Conservation (phyloP, 1,140 invertebrate genomes). For the Mizuhopecten yessoensis region DNA sequence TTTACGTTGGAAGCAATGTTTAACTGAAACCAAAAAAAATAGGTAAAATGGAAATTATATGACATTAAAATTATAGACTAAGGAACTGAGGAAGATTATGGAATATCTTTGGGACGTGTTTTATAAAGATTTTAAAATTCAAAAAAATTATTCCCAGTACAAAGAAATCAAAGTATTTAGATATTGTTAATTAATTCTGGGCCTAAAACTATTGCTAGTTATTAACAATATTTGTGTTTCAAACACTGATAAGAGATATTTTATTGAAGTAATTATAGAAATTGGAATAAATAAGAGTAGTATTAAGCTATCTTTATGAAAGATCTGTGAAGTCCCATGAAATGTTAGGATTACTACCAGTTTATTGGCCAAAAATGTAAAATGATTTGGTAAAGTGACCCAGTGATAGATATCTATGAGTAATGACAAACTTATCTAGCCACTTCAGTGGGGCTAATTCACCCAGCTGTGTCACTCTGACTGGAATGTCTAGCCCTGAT, state of each 20-base stretch:
- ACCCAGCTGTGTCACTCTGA: not conserved
- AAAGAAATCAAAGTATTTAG: not conserved
- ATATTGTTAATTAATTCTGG: not conserved
- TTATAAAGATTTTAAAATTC: not conserved
- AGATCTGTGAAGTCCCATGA: not conserved
- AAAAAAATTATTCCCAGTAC: not conserved
- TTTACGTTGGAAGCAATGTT: not conserved
- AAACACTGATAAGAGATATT: not conserved
- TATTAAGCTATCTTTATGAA: constrained; percentile 10
- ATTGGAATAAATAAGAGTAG: constrained; percentile 1
- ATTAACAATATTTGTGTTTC: not conserved
- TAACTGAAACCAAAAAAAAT: not conserved
- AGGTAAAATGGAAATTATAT: constrained; percentile 26
- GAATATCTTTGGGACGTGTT: not conserved
- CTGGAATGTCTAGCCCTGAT: not conserved
- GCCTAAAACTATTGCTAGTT: not conserved
- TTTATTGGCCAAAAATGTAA: constrained; percentile 15
- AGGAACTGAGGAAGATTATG: not conserved
- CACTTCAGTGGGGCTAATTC: constrained; percentile 6
- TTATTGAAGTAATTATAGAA: constrained; percentile 19
- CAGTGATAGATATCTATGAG: not conserved
- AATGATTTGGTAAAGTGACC: constrained; percentile 1
- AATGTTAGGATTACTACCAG: not conserved
- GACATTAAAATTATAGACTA: constrained; percentile 4
- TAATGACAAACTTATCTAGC: not conserved